These are phyloP conservation scores for Antennarius maculatus DNA, from an alignment of 2,797 vertebrate species.

Conservation along the genomic window DNA sequence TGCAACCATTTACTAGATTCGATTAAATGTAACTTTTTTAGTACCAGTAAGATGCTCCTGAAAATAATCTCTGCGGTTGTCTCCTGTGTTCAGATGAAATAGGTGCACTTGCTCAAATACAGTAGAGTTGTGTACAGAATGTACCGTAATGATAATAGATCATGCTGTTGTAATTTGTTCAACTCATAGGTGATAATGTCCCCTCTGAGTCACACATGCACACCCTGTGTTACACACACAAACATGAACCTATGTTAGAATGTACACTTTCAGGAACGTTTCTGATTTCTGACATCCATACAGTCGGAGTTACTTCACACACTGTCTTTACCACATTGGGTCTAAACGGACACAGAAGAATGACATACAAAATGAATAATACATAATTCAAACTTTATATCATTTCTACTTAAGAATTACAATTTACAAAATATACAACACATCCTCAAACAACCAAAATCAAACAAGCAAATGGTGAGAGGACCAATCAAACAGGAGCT, in stretches of 20 bases:
- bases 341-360: slow-evolving; percentile 36
- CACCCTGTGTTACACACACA: neutral
- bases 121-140: neutral
- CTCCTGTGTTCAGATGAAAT: neutral
- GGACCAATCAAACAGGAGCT: slow-evolving; percentile 67
- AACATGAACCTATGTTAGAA: neutral
- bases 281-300: neutral
- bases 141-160: neutral
- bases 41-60: neutral
- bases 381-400: slow-evolving; percentile 80
- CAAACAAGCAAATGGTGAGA: slow-evolving; percentile 73
- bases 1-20: too few species aligned
- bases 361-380: slow-evolving; percentile 47
- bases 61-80: neutral
- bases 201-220: neutral
- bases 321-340: slow-evolving; percentile 1
- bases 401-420: slow-evolving; percentile 77
- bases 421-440: slow-evolving; percentile 85
- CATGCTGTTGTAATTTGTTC: neutral
- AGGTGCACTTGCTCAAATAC: neutral
- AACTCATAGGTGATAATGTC: neutral
- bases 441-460: slow-evolving; percentile 73
- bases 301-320: neutral
- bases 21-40: neutral
- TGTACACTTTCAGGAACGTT: neutral